Base-by-base conservation (phyloP, 1,140 invertebrate species). In the Oppia nitens region DNA sequence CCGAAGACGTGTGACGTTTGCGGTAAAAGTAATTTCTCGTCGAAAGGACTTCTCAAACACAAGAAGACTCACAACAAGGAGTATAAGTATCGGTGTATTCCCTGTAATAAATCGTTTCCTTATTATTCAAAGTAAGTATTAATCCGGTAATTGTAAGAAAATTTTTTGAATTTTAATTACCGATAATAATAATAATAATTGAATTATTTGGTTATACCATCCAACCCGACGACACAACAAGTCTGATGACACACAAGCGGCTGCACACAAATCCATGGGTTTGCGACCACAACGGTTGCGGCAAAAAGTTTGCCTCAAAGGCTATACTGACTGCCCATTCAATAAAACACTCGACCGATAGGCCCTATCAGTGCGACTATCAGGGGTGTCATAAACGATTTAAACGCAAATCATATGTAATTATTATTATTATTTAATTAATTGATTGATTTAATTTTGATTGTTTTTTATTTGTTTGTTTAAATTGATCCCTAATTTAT, bases 211-310 rank as follows among this genome's bases (percentile, higher is more conserved):
- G 6, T 40, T 40, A 40, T 40, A 17, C 32, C 17, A 9, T 40
- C 6, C 6, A 40, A 40, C 6, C 6, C 32, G 17, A 40, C 6
- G 6, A 9, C 17, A 9, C 17, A 40, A 17, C 17, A 9, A 6
- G 32, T 40, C 32, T 40, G 17, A 40, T 9, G 6, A 17, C 17
- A 9, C 32, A 40, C 32, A 40, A 40, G 32, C 6, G 17, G 17
- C 17, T 40, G 17, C 32, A 40, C 32, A 40, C 32, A 40, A 77
- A 80, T 55, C 83, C 84, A 0, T 87, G 81, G 66, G 73, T 76
- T 53, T 92, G 88, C 67, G 77, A 79, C 26, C 55, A 21, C 26
- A 45, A 52, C 2, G 59, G 59, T 20, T 60, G 59, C 47, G 59
- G 47, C 11, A 58, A 51, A 51, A 29, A n/a, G 14, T 60, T 60